Conservation (phyloP, 2,888 invertebrate genomes). For the Netelia fuscicornis region DNA sequence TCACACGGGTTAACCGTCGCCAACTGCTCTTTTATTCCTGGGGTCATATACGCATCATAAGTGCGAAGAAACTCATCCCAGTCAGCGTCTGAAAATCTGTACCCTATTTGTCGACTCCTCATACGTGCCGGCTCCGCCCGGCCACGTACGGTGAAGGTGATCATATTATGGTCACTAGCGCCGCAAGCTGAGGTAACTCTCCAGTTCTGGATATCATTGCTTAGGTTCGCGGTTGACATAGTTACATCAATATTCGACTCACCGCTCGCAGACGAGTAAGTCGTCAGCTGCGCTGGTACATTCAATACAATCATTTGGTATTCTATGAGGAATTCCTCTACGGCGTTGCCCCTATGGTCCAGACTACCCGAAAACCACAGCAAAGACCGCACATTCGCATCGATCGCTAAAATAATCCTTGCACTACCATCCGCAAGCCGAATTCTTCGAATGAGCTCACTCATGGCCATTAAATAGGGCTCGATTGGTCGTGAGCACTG, state of each 20-base stretch:
- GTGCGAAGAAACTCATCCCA: neutral
- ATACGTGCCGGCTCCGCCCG: neutral
- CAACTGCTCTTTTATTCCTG: neutral
- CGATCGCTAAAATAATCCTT: neutral
- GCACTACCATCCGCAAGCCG: neutral
- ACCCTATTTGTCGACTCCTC: neutral
- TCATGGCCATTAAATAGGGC: neutral
- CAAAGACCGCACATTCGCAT: slow-evolving; percentile 47
- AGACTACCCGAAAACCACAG: slow-evolving; percentile 22
- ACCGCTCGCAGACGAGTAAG: neutral
- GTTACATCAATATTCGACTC: slow-evolving; percentile 59
- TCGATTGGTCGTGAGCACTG: slow-evolving; percentile 43
- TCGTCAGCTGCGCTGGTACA: neutral
- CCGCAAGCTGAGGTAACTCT: neutral
- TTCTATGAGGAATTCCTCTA: slow-evolving; percentile 42
- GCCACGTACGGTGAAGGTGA: neutral
- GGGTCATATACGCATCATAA: neutral
- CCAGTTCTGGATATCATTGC: neutral
- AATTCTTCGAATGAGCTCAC: slow-evolving; percentile 2
- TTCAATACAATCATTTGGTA: slow-evolving; percentile 24
- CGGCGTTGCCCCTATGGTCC: neutral
- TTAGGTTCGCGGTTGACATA: neutral
- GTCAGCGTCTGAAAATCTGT: neutral
- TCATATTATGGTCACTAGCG: slow-evolving; percentile 9
- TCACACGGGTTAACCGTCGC: neutral